Evolutionary conservation across 2,888 invertebrate genomes (phyloP).

Genomic region (Zygothrica quintamaculata): DNA sequence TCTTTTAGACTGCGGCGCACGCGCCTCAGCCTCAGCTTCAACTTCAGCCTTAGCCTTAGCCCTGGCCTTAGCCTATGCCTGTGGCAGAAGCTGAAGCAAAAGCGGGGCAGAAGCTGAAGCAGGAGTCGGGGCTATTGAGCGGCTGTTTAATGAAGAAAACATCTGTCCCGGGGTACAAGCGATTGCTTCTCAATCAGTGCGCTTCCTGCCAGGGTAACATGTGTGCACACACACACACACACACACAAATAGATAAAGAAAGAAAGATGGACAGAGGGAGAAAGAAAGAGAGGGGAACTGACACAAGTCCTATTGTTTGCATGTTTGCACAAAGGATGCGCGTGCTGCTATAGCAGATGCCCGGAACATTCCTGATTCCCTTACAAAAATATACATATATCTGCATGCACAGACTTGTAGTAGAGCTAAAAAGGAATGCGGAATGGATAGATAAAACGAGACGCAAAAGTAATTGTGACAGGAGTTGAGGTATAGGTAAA

Average conservation of each 20-base stretch:
- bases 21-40: conserved; percentile 39
- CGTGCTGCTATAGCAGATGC: conserved; percentile 73
- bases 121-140: conserved; percentile 16
- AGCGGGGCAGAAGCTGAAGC: not conserved
- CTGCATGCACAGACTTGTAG: conserved; percentile 38
- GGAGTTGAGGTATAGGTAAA: not conserved
- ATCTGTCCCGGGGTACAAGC: conserved; percentile 67
- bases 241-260: too few relatives aligned
- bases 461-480: not conserved
- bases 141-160: conserved; percentile 66
- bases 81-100: conserved; percentile 1
- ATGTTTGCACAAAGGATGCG: conserved; percentile 70
- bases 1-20: conserved; percentile 44
- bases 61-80: not conserved
- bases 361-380: conserved; percentile 8
- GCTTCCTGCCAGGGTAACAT: conserved; percentile 74
- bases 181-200: conserved; percentile 78
- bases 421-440: not conserved
- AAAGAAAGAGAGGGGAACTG: not conserved
- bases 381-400: conserved; percentile 23
- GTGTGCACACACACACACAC: conserved; percentile 53
- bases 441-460: not conserved
- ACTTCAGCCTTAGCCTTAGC: not conserved
- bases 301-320: conserved; percentile 44
- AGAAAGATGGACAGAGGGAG: too few relatives aligned